Percentiles rank a stretch among this genome's conserved stretches.
These are phyloP conservation scores for Maniola hyperantus DNA, from an alignment of 2,888 invertebrate genomes.

Conservation along the genomic window DNA sequence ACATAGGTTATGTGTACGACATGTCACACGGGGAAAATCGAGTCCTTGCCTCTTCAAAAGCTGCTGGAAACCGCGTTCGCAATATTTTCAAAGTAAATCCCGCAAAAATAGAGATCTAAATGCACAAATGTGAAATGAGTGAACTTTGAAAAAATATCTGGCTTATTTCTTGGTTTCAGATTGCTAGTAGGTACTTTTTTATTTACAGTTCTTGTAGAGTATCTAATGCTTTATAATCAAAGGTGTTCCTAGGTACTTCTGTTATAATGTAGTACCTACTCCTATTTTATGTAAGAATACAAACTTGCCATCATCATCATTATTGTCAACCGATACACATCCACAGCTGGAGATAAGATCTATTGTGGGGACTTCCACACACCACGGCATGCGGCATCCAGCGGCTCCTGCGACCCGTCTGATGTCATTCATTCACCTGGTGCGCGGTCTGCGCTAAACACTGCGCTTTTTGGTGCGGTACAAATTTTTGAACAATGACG, in stretches of 20 bases:
- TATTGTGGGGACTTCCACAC: too few relatives aligned
- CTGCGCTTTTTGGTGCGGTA: too few relatives aligned
- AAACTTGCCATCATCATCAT: too few relatives aligned
- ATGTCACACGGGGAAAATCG: conserved; percentile 29
- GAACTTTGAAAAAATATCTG: neutral
- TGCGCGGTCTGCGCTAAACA: too few relatives aligned
- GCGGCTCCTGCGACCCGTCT: too few relatives aligned
- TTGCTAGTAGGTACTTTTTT: neutral
- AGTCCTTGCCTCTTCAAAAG: conserved; percentile 24
- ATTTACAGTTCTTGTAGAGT: neutral
- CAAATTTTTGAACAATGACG: too few relatives aligned
- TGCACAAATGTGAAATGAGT: neutral
- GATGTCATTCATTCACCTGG: too few relatives aligned
- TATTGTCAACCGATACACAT: too few relatives aligned
- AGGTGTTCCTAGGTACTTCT: neutral
- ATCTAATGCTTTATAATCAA: neutral
- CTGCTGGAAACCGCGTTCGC: conserved; percentile 18
- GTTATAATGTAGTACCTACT: too few relatives aligned
- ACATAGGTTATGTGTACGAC: conserved; percentile 24
- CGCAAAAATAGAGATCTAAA: neutral
- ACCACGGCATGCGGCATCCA: too few relatives aligned
- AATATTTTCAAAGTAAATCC: conserved; percentile 27
- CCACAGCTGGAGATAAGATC: too few relatives aligned
- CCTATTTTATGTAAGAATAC: too few relatives aligned
- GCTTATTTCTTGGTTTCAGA: neutral